These are phyloP conservation scores for Psococerastis gibbosa DNA, from an alignment of 2,888 invertebrate species.

Conservation along the genomic window DNA sequence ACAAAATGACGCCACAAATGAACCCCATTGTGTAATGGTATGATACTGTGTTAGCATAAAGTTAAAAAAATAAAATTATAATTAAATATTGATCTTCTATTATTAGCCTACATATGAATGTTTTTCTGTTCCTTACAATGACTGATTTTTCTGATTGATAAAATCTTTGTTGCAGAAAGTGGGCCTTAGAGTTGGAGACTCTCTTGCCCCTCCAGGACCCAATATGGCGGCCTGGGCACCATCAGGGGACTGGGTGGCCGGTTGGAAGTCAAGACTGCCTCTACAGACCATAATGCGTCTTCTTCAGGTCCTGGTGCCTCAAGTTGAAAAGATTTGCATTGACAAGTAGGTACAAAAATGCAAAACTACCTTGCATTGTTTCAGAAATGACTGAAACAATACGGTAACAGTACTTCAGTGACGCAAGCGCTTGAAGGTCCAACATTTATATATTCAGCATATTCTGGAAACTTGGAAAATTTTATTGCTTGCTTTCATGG, in stretches of 20 bases:
- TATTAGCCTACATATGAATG: background rate
- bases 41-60: too few species aligned
- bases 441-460: background rate
- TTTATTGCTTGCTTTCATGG: too few species aligned
- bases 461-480: too few species aligned
- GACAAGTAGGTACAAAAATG: slow-evolving; percentile 55
- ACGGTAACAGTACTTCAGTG: background rate
- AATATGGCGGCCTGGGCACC: slow-evolving; percentile 55
- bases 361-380: slow-evolving; percentile 3
- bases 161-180: slow-evolving; percentile 31
- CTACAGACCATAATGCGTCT: slow-evolving; percentile 98
- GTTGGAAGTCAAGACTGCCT: slow-evolving; percentile 94
- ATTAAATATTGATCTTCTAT: slow-evolving; percentile 10
- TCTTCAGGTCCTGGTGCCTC: slow-evolving; percentile 94
- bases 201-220: slow-evolving; percentile 22
- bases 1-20: too few species aligned
- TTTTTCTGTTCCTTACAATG: slow-evolving; percentile 8
- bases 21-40: too few species aligned
- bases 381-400: too few species aligned
- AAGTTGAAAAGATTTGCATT: slow-evolving; percentile 99
- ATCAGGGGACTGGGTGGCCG: slow-evolving; percentile 86
- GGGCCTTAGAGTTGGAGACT: slow-evolving; percentile 38
- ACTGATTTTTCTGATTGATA: background rate
- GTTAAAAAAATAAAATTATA: too few species aligned
- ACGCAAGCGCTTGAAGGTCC: background rate